These are phyloP conservation scores for Acipenser oxyrinchus DNA, from an alignment of 2,797 vertebrate genomes.

Conservation along the genomic window DNA sequence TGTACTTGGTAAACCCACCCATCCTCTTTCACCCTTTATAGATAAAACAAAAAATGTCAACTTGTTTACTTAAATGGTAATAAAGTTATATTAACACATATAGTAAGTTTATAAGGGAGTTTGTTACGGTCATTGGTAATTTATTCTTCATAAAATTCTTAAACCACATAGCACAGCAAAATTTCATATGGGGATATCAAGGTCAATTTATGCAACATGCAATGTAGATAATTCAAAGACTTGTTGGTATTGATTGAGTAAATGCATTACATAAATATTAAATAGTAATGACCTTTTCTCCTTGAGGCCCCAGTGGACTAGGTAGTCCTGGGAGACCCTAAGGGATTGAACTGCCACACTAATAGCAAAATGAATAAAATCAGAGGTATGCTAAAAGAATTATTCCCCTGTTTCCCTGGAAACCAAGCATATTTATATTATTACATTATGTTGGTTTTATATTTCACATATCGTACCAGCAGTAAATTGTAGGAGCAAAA, in stretches of 20 bases:
- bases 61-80: no score
- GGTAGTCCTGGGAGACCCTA: conserved; percentile 15
- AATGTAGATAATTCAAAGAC: neutral
- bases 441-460: neutral
- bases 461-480: no score
- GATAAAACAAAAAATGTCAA: neutral
- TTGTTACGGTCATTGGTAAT: no score
- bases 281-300: conserved; percentile 22
- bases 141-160: no score
- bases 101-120: no score
- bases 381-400: neutral
- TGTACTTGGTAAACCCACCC: conserved; percentile 25
- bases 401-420: conserved; percentile 1
- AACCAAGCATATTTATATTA: conserved; percentile 4
- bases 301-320: conserved; percentile 20
- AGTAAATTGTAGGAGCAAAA: neutral
- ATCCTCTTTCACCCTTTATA: conserved; percentile 24
- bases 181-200: no score
- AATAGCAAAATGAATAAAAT: neutral
- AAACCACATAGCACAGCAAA: no score
- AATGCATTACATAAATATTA: neutral
- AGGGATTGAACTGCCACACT: neutral
- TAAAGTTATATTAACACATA: no score
- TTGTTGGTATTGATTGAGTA: no score
- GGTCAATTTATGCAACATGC: no score